Percentiles rank a stretch among this genome's conserved stretches.
Evolutionary conservation across 2,888 invertebrate species (phyloP).

Genomic region (Automeris io): DNA sequence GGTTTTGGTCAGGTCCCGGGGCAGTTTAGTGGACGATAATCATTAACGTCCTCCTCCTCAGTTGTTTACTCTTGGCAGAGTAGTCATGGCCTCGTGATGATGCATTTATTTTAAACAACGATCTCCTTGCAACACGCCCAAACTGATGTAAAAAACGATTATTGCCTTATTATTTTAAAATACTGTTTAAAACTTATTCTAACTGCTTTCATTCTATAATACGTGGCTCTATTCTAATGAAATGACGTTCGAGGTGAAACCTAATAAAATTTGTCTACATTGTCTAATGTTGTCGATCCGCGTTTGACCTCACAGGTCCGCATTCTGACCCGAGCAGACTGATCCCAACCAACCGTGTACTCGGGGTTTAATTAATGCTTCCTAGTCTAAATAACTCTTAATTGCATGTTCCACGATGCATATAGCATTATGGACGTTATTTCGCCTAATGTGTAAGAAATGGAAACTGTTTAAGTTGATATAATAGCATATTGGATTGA

Average conservation of each 20-base stretch:
- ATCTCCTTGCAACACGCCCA: too few species aligned
- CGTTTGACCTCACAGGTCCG: slow-evolving; percentile 1
- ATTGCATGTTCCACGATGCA: slow-evolving; percentile 29
- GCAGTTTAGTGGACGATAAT: too few species aligned
- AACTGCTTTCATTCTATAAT: too few species aligned
- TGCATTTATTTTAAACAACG: too few species aligned
- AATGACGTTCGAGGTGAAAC: not conserved
- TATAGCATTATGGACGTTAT: slow-evolving; percentile 10
- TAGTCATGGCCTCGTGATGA: too few species aligned
- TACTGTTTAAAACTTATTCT: too few species aligned
- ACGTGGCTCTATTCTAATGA: too few species aligned
- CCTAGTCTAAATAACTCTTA: slow-evolving; percentile 55
- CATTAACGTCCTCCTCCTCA: too few species aligned
- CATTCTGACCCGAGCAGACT: slow-evolving; percentile 28
- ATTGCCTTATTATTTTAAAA: too few species aligned
- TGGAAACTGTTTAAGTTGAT: not conserved
- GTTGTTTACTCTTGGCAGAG: too few species aligned
- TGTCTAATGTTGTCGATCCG: not conserved
- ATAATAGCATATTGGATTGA: not conserved
- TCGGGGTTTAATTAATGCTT: slow-evolving; percentile 45
- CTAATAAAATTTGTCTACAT: not conserved
- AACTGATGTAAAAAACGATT: too few species aligned
- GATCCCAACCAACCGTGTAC: slow-evolving; percentile 22
- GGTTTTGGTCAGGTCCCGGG: too few species aligned
- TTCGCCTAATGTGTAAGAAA: slow-evolving; percentile 4